Percentiles rank a stretch among this genome's conserved stretches.
phyloP scores from a whole-genome alignment of 2,888 invertebrate genomes.

The Phoronis australis region DNA sequence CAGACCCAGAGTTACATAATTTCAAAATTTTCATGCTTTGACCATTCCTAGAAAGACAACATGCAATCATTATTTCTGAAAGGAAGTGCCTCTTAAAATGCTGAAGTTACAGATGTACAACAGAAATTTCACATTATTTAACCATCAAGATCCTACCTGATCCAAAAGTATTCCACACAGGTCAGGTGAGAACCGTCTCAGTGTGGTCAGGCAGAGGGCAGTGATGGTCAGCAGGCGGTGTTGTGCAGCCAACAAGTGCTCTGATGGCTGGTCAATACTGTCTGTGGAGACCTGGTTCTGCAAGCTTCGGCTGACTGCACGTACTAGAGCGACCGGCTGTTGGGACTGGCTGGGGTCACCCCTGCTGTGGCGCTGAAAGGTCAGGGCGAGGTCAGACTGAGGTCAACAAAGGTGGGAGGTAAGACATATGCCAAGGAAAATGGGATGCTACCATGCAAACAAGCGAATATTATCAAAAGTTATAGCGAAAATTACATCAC shows the following conservation, averaged over 20 bases:
- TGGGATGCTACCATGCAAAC: constrained; percentile 4
- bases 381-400: background rate
- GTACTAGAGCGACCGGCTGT: background rate
- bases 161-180: constrained; percentile 48
- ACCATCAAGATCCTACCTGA: constrained; percentile 43
- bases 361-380: background rate
- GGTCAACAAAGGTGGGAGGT: background rate
- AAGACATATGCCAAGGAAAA: background rate
- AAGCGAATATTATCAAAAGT: constrained; percentile 5
- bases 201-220: constrained; percentile 34
- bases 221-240: constrained; percentile 44
- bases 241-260: constrained; percentile 33
- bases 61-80: no score
- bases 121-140: no score
- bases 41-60: no score
- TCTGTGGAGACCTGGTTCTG: constrained; percentile 44
- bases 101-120: no score
- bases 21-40: no score
- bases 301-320: background rate
- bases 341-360: background rate
- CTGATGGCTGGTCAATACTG: constrained; percentile 35
- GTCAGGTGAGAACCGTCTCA: constrained; percentile 49
- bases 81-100: no score
- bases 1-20: no score
- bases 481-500: no score